Base-by-base conservation (phyloP, 1,140 invertebrate genomes). In the Drosophila arizonae region DNA sequence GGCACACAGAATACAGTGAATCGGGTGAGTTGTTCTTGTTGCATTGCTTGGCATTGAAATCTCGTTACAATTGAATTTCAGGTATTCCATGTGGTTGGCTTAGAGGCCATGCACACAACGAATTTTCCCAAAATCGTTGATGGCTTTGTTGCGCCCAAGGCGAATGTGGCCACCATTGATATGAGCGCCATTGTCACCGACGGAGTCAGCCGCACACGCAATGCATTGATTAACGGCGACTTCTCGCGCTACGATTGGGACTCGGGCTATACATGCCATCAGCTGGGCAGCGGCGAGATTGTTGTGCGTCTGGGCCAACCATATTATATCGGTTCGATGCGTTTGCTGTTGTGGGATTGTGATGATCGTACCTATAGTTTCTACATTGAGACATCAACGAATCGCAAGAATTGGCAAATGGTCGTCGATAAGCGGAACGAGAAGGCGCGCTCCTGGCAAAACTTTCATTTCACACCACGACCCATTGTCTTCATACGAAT, bases 241-340 rank as follows among this genome's bases (percentile, higher is more conserved):
- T 97, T 94, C 30, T 94, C 95, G 75, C 95, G 97, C 91, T 99
- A 99, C 92, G 98, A 99, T 93, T 99, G 98, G 98, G 98, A 99
- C 92, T 97, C 96, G 4, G 90, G 99, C 52, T 99, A 99, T 92
- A 99, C 98, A 2, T 99, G 98, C 92, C 99, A 99, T 94, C 98
- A 99, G 93, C 93, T 99, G 43, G 98, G 98, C 72, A 98, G 96
- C 84, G 98, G 98, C 33, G 95, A 96, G 71, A 99, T 99, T 89
- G 94, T 98, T 71, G 95, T 99, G 63, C 98, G 99, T 93, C 94
- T 99, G 67, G 97, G 97, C 17, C 99, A 99, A 92, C 98, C 99
- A 1, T 99, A 98, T 92, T 94, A 98, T 72, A 94, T 99, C 58
- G 95, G 95, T 52, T 98, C 97, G 6, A 96, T 99, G 94, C 95